These are phyloP conservation scores for Drosophila formosana DNA, from an alignment of 2,888 invertebrate species.

Conservation along the genomic window DNA sequence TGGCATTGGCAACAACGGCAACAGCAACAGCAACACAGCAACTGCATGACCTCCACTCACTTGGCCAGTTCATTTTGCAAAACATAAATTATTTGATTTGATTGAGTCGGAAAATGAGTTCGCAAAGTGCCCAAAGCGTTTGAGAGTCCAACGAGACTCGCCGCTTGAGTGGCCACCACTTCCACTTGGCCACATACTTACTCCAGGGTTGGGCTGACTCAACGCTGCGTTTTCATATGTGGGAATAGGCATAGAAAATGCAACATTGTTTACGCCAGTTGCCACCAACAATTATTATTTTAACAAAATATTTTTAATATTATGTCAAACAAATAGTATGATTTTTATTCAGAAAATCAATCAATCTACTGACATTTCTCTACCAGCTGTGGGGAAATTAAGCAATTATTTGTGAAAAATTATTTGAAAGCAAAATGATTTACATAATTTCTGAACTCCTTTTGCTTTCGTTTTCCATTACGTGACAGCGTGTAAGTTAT, in stretches of 20 bases:
- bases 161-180: constrained; percentile 27
- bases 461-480: constrained; percentile 60
- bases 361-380: background rate
- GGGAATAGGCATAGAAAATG: constrained; percentile 8
- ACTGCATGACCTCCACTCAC: constrained; percentile 72
- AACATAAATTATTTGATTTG: constrained; percentile 84
- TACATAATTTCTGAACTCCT: constrained; percentile 60
- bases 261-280: constrained; percentile 14
- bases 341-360: no score
- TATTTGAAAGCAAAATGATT: constrained; percentile 49
- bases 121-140: constrained; percentile 76
- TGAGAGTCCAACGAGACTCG: constrained; percentile 10
- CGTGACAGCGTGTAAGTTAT: constrained; percentile 69
- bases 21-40: constrained; percentile 9
- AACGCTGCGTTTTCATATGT: constrained; percentile 18
- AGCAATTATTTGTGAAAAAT: constrained; percentile 7
- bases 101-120: constrained; percentile 84
- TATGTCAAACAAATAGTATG: no score
- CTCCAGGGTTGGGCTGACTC: constrained; percentile 48
- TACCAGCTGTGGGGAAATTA: background rate
- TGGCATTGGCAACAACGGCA: constrained; percentile 32
- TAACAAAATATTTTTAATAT: background rate
- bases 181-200: constrained; percentile 25
- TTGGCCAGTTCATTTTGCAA: constrained; percentile 74
- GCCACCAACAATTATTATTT: background rate